Evolutionary conservation across 2,797 vertebrate genomes (phyloP), one percentile per base, ranked within the genome.

Genomic region (Parambassis ranga): DNA sequence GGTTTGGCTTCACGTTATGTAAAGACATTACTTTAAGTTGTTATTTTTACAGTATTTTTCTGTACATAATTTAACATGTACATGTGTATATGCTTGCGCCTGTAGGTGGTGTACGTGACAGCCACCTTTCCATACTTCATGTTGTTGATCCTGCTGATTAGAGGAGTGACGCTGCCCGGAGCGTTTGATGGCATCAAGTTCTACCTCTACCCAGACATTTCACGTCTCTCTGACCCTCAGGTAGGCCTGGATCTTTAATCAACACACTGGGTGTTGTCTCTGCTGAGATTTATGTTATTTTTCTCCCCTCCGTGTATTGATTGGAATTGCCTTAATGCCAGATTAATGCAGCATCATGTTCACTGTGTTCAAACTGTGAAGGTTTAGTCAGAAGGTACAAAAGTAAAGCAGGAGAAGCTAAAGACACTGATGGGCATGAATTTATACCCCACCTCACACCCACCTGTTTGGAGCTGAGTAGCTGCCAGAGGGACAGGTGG

Each of bases 151-250:
- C 93, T 99, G 46, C 90, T 99, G 26, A 85, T 99, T 22, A 94
- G 97, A 84, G 98, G 98, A 16, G 93, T 99, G 69, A 99, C 98
- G 0, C 66, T 99, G 47, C 98, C 98, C 0, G 98, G 98, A 7
- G 97, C 97, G 11, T 89, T 88, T 0, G 94, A 98, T 9, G 98
- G 97, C 50, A 95, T 99, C 83, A 98, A 96, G 78, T 99, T 98
- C 94, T 99, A 99, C 91, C 90, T 99, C 83, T 99, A 99, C 62
- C 97, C 97, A 0, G 95, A 98, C 77, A 90, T 98, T n/a, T 95
- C 95, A 14, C 93, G 96, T 4, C 94, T 91, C 43, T 91, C 90
- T 4, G 90, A 99, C 89, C 96, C 98, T 37, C 97, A 99, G 96
- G 98, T 99, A 95, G 63, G 93, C 38, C 9, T 43, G 4, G 4